Evolutionary conservation across 2,888 invertebrate species (phyloP).

Genomic region (Polylopha cassiicola): DNA sequence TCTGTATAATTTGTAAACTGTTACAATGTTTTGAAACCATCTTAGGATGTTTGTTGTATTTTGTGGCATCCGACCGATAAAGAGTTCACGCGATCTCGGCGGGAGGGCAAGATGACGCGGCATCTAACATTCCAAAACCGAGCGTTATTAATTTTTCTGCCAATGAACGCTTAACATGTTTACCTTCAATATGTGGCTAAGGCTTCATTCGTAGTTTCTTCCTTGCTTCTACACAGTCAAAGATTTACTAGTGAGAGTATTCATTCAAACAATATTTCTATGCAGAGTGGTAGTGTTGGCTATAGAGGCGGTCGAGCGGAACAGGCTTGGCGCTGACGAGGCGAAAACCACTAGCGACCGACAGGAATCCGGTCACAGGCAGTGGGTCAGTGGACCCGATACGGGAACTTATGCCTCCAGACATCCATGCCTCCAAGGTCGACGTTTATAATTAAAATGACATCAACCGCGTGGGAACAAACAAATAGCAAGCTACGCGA

Average conservation of each 20-base stretch:
- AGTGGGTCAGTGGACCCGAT: constrained; percentile 64
- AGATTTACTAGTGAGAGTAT: constrained; percentile 38
- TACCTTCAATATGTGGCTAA: constrained; percentile 58
- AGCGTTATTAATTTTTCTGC: constrained; percentile 69
- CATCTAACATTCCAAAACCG: constrained; percentile 59
- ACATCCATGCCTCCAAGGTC: constrained; percentile 50
- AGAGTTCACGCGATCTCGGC: constrained; percentile 67
- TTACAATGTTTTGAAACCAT: constrained; percentile 8
- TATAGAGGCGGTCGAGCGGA: constrained; percentile 32
- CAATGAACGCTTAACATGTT: constrained; percentile 66
- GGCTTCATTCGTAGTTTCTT: constrained; percentile 30
- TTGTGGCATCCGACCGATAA: constrained; percentile 49
- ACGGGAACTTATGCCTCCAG: constrained; percentile 37
- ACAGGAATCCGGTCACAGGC: constrained; percentile 43
- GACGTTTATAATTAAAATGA: constrained; percentile 70
- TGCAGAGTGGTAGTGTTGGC: no score
- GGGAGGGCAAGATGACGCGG: constrained; percentile 63
- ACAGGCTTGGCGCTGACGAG: constrained; percentile 52
- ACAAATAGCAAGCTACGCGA: constrained; percentile 60
- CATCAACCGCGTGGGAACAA: constrained; percentile 73
- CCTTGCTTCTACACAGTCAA: constrained; percentile 40
- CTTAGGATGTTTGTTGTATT: constrained; percentile 25
- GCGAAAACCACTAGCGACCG: constrained; percentile 50
- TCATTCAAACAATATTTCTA: no score
- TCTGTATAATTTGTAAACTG: no score